Evolutionary conservation across 2,888 invertebrate species (phyloP).

Genomic region (Chrysotoxum bicinctum): DNA sequence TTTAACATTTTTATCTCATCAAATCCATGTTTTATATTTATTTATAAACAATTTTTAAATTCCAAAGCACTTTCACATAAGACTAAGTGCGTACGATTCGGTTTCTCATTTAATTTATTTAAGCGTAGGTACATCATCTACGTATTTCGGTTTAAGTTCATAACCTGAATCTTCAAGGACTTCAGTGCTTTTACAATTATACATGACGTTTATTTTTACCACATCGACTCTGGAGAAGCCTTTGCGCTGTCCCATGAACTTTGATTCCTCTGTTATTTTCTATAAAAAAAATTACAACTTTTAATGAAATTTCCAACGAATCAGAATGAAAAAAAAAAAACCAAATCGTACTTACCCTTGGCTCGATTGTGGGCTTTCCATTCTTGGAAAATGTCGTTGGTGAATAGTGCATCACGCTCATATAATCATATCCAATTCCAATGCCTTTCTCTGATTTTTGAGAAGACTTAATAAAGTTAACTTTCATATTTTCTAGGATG

Average conservation of each 20-base stretch:
- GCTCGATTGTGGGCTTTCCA: constrained; percentile 86
- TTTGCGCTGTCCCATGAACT: constrained; percentile 77
- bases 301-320: constrained; percentile 17
- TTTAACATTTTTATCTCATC: too few species aligned
- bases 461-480: constrained; percentile 87
- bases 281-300: background rate
- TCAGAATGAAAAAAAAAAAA: background rate
- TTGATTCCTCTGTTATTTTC: constrained; percentile 71
- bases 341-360: constrained; percentile 83
- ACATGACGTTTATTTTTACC: constrained; percentile 79
- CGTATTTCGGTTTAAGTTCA: constrained; percentile 1
- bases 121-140: too few species aligned
- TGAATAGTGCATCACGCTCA: constrained; percentile 92
- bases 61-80: too few species aligned
- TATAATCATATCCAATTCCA: constrained; percentile 89
- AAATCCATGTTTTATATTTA: too few species aligned
- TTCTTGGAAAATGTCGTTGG: constrained; percentile 88
- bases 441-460: constrained; percentile 83
- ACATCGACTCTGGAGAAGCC: constrained; percentile 78
- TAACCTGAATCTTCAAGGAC: background rate
- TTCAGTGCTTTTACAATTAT: constrained; percentile 75
- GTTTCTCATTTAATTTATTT: too few species aligned
- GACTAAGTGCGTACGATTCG: too few species aligned
- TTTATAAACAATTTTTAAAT: too few species aligned
- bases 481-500: constrained; percentile 85